A percentile compares a stretch with the other conserved stretches of the same genome.
These are phyloP conservation scores for Atta texana DNA, from an alignment of 1,140 invertebrate genomes.

Conservation along the genomic window DNA sequence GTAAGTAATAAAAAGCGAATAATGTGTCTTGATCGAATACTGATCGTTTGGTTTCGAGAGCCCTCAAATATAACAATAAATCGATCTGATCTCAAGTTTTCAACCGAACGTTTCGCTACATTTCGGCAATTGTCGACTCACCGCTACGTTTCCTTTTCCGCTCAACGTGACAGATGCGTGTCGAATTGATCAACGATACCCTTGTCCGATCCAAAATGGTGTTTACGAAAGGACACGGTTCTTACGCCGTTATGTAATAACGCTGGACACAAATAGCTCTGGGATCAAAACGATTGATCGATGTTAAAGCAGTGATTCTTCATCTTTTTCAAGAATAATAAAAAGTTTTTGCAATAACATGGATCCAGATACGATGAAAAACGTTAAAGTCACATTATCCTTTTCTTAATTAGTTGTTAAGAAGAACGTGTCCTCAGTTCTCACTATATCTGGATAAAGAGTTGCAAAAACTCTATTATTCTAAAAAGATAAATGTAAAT, in stretches of 20 bases:
- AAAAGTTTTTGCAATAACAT: too few species aligned
- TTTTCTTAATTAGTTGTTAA: too few species aligned
- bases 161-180: slow-evolving; percentile 47
- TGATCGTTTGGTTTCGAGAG: neutral
- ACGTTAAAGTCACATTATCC: too few species aligned
- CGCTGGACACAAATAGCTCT: slow-evolving; percentile 39
- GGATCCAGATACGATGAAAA: too few species aligned
- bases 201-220: slow-evolving; percentile 43
- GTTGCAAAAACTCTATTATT: neutral
- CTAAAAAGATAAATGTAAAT: neutral
- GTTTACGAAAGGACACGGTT: slow-evolving; percentile 49
- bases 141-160: slow-evolving; percentile 49
- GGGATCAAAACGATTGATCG: slow-evolving; percentile 33
- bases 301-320: slow-evolving; percentile 43
- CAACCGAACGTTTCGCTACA: slow-evolving; percentile 42
- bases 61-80: slow-evolving; percentile 30
- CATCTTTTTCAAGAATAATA: slow-evolving; percentile 7
- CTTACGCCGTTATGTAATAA: slow-evolving; percentile 56
- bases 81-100: slow-evolving; percentile 33
- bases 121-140: slow-evolving; percentile 53
- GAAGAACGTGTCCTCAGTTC: too few species aligned
- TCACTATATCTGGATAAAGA: too few species aligned
- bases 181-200: slow-evolving; percentile 59
- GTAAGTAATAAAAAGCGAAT: neutral
- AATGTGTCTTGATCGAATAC: slow-evolving; percentile 1